Evolutionary conservation across 23 tunicate species (phyloP), one percentile per base, ranked within the genome.

Genomic region (Trididemnum nubilum): DNA sequence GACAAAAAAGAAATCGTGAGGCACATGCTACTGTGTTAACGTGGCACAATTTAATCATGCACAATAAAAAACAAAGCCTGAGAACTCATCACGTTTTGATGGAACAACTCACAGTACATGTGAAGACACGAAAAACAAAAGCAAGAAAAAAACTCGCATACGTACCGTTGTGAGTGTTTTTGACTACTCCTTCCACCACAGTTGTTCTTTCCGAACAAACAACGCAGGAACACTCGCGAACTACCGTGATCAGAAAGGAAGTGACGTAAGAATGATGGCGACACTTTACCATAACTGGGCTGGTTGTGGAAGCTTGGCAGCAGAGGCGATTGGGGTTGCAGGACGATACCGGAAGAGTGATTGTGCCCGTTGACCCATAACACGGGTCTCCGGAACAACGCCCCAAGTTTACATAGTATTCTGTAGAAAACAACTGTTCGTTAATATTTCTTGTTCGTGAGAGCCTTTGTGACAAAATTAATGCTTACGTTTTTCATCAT

Each of bases 161-260:
- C 79, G 34, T 34, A 87, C 98, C 98, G 18, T 76, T 36, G 37
- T 28, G 65, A 32, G 82, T 50, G 31, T 83, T 50, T 50, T 38
- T 74, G 35, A 93, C 77, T 2, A 83, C 93, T 1, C 98, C 98
- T 74, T 93, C 98, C 31, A 93, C 89, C 26, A 83, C 76, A 12
- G 98, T 93, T 35, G 32, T 64, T n/a, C 82, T 57, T 36, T 80
- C 82, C 28, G 70, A 83, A 78, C 98, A 93, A 0, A 73, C 39
- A 0, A 73, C 83, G 57, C 98, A 93, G 18, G 90, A 59, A 59
- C 98, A 93, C 38, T 65, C 38, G 30, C 66, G 81, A 19, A 93
- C 78, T 72, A 82, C 79, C 2, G 94, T 87, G 73, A 93, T 64
- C 24, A 72, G 60, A 54, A 93, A 87, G 22, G 88, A 65, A 3